Evolutionary conservation across 2,797 vertebrate genomes (phyloP), one percentile per base, ranked within the genome.

Genomic region (Halcyon leucocephala): DNA sequence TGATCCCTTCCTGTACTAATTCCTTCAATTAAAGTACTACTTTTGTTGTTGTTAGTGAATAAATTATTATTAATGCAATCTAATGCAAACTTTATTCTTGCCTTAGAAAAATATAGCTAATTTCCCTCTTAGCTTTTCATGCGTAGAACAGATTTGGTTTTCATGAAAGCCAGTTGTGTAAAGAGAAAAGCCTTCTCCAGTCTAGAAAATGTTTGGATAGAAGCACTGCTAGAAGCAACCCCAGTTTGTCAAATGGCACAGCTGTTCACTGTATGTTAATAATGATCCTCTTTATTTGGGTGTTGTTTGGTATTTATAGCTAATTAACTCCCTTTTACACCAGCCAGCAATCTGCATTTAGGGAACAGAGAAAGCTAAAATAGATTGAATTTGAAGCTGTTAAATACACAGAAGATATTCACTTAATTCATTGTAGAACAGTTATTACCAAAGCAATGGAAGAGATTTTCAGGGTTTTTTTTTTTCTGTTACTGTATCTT

Each of bases 251-350:
- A 85, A 97, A 95, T 80, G 89, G 77, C 94, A 96, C 97, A 98
- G 97, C 97, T 98, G 97, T 94, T 98, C 96, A 60, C 91, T 97
- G 90, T 95, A 86, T 89, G 95, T 93, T 97, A 92, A 97, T 97
- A 96, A 95, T 67, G 90, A 96, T 93, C 69, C 83, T 97, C 97
- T 97, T 97, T 98, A 96, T 98, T 97, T 97, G 97, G 97, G 97
- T 96, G 93, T 89, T 95, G 91, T 89, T 95, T 96, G 97, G 82
- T 97, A 97, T 98, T 98, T 98, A 96, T 97, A 97, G 95, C 96
- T 98, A 97, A 98, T 98, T 98, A 98, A 90, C 90, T 97, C 73
- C 91, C 77, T 97, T 97, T 91, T 78, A 94, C 44, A 86, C 86
- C 93, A 97, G 95, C 93, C 97, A 96, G 95, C 90, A 97, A 97